These are phyloP conservation scores for Reticulitermes speratus DNA, from an alignment of 1,140 invertebrate species.

Conservation along the genomic window DNA sequence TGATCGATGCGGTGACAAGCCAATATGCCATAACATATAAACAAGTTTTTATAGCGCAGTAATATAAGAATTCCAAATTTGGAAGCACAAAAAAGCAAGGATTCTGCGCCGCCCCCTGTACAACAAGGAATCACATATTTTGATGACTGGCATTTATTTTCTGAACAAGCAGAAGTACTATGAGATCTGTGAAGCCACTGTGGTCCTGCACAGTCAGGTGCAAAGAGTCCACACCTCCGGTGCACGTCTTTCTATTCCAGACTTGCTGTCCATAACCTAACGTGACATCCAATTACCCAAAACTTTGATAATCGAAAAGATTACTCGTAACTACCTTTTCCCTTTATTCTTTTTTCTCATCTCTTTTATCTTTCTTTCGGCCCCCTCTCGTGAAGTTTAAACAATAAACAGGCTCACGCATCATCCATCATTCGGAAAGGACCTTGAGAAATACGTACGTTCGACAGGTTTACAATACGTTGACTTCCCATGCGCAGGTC, in stretches of 20 bases:
- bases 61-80: background rate
- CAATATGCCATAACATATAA: too few species aligned
- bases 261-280: background rate
- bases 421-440: background rate
- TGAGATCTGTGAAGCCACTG: background rate
- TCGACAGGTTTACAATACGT: background rate
- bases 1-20: too few species aligned
- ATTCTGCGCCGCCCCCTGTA: background rate
- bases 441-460: background rate
- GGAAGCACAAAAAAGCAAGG: background rate
- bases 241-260: background rate
- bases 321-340: background rate
- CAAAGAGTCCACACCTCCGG: background rate
- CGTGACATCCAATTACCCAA: conserved; percentile 17
- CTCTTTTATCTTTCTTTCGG: background rate
- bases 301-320: conserved; percentile 19
- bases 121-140: background rate
- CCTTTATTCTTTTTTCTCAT: background rate
- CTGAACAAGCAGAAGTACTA: background rate
- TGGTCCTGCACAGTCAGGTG: background rate
- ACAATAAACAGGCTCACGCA: conserved; percentile 10
- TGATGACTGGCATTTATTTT: background rate
- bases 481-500: background rate
- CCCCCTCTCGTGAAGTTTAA: background rate
- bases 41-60: background rate